A percentile compares a stretch with the other conserved stretches of the same genome.
Evolutionary conservation across 2,113 vertebrate species (phyloP).

Genomic region (Anhinga anhinga): DNA sequence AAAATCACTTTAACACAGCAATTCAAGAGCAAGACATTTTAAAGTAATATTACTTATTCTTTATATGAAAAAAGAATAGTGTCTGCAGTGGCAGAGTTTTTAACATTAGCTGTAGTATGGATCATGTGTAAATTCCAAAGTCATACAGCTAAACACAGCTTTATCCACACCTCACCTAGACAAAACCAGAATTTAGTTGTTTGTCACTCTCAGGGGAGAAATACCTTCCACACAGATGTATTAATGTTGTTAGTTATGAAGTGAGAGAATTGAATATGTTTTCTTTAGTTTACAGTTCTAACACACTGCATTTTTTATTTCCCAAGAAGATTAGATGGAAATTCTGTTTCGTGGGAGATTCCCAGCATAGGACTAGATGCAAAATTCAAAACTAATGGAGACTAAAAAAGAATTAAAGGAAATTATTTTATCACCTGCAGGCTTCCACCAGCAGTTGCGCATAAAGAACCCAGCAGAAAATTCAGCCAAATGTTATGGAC

Average conservation of each 20-base stretch:
- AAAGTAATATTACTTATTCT: neutral
- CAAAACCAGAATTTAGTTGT: neutral
- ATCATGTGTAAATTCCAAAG: neutral
- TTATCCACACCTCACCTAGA: neutral
- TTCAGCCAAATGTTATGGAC: neutral
- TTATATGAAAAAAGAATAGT: neutral
- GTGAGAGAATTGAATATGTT: neutral
- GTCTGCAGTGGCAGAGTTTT: neutral
- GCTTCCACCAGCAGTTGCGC: neutral
- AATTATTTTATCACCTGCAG: neutral
- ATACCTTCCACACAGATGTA: neutral
- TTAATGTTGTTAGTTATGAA: neutral
- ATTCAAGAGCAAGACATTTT: neutral
- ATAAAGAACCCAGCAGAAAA: neutral
- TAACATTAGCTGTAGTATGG: neutral
- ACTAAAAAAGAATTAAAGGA: neutral
- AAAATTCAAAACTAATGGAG: neutral
- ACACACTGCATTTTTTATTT: neutral
- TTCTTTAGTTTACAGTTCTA: neutral
- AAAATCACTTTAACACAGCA: neutral
- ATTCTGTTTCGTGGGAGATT: neutral
- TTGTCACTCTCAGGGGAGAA: neutral
- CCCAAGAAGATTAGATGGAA: neutral
- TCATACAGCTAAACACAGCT: neutral
- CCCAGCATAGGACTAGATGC: neutral